phyloP scores from a whole-genome alignment of 2,888 invertebrate genomes.

The Merodon equestris region DNA sequence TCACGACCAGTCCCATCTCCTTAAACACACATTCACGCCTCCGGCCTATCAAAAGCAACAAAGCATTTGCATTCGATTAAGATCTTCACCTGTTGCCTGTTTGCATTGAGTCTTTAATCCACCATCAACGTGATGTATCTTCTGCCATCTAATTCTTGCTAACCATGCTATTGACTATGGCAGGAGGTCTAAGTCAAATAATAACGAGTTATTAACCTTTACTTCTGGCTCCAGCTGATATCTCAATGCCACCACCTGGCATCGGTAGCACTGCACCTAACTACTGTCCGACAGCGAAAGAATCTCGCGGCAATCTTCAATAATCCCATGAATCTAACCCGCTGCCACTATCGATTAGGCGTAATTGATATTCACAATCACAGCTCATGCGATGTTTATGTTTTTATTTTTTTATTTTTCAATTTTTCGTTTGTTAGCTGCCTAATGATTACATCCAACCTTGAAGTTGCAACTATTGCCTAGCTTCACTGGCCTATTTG shows the following conservation, averaged over 20 bases:
- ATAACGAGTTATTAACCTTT: slow-evolving; percentile 30
- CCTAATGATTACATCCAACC: slow-evolving; percentile 5
- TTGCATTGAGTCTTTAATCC: too few species aligned
- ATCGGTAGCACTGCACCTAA: not conserved
- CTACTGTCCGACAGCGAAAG: too few species aligned
- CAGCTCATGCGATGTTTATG: slow-evolving; percentile 5
- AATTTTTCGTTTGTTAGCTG: too few species aligned
- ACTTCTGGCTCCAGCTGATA: not conserved
- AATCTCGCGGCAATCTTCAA: slow-evolving; percentile 11
- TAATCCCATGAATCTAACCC: slow-evolving; percentile 20
- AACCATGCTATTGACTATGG: slow-evolving; percentile 55
- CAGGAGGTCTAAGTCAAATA: slow-evolving; percentile 49
- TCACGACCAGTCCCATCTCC: too few species aligned
- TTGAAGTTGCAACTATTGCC: slow-evolving; percentile 9
- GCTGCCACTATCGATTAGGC: slow-evolving; percentile 17
- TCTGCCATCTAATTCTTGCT: slow-evolving; percentile 1
- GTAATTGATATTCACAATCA: slow-evolving; percentile 34
- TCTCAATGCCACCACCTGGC: slow-evolving; percentile 30
- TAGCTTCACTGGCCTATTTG: not conserved
- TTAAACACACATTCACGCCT: too few species aligned
- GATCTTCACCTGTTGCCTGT: too few species aligned
- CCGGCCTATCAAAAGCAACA: too few species aligned
- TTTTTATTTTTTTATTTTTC: slow-evolving; percentile 6
- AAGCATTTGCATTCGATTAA: too few species aligned
- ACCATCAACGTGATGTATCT: not conserved